phyloP scores from a whole-genome alignment of 2,888 invertebrate genomes.

The Agrochola lota region DNA sequence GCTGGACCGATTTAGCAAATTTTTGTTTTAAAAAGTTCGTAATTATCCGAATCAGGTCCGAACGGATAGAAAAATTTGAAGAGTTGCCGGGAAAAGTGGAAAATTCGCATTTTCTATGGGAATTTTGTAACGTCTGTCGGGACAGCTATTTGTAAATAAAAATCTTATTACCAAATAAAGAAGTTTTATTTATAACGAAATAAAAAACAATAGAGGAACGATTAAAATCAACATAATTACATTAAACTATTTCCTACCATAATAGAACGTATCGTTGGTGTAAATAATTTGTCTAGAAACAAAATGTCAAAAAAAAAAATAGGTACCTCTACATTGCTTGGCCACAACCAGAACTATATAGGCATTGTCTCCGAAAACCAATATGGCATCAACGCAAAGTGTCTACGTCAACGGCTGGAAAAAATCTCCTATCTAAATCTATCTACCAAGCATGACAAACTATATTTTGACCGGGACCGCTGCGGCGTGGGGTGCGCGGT shows the following conservation, averaged over 20 bases:
- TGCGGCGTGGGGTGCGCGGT: too few species aligned
- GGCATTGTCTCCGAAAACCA: background rate
- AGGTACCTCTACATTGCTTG: background rate
- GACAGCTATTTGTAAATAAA: too few species aligned
- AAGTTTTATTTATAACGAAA: background rate
- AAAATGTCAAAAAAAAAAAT: background rate
- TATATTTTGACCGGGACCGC: too few species aligned
- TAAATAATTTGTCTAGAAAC: constrained; percentile 22
- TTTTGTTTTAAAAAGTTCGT: background rate
- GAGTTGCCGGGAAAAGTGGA: too few species aligned
- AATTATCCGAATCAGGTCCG: background rate
- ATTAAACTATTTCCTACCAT: constrained; percentile 1
- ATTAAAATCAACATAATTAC: constrained; percentile 14
- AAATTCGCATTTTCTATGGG: too few species aligned
- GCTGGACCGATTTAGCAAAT: background rate
- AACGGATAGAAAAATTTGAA: background rate
- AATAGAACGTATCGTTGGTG: constrained; percentile 2
- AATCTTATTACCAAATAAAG: too few species aligned
- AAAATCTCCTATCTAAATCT: too few species aligned
- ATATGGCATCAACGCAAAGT: background rate
- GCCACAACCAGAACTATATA: background rate
- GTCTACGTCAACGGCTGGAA: background rate
- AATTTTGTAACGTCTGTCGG: too few species aligned
- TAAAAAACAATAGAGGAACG: background rate
- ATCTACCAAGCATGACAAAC: too few species aligned